These are phyloP conservation scores for Deilephila elpenor DNA, from an alignment of 2,888 invertebrate species.

Conservation along the genomic window DNA sequence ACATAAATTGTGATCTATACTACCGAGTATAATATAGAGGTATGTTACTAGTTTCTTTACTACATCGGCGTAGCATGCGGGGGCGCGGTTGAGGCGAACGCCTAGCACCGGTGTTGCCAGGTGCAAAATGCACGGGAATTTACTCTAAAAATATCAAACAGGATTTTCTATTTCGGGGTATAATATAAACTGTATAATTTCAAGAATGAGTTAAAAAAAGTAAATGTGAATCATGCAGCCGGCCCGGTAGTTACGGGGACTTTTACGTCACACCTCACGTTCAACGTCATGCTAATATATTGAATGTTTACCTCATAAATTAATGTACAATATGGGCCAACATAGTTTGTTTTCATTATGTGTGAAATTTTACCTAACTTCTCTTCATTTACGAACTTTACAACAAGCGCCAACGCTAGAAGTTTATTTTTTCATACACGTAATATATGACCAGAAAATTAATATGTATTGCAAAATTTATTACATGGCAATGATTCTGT, in stretches of 20 bases:
- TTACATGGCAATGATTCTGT: too few species aligned
- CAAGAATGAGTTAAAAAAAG: conserved; percentile 24
- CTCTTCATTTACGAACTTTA: not conserved
- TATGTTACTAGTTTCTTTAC: conserved; percentile 24
- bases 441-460: not conserved
- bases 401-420: not conserved
- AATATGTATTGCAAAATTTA: not conserved
- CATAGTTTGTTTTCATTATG: not conserved
- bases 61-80: conserved; percentile 23
- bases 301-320: conserved; percentile 3
- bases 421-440: not conserved
- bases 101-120: conserved; percentile 29
- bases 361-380: not conserved
- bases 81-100: conserved; percentile 28
- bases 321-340: not conserved
- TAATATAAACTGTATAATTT: conserved; percentile 30
- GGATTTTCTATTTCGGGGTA: conserved; percentile 28
- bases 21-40: conserved; percentile 7
- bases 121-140: conserved; percentile 32
- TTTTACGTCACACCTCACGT: conserved; percentile 10
- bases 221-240: not conserved
- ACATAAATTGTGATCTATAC: not conserved
- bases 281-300: conserved; percentile 16
- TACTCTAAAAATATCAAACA: conserved; percentile 30
- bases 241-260: not conserved